Percentiles rank a stretch among this genome's conserved stretches.
Conservation (phyloP, 1,140 invertebrate species). For the Rhopalosiphum maidis region DNA sequence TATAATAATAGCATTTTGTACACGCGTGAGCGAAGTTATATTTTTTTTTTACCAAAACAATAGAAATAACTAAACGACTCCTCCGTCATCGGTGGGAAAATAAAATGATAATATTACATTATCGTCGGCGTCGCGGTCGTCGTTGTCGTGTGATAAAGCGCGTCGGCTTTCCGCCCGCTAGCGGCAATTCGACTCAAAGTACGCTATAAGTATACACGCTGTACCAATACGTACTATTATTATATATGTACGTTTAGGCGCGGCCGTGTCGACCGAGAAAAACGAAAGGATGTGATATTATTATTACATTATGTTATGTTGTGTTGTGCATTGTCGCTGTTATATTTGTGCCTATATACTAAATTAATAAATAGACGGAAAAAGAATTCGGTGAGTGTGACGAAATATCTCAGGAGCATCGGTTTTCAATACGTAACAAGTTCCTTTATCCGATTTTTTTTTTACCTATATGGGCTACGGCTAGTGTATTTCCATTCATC, state of each 20-base stretch:
- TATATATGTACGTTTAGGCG: neutral
- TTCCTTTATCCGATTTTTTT: neutral
- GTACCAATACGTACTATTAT: neutral
- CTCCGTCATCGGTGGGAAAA: neutral
- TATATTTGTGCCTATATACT: neutral
- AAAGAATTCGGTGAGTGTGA: neutral
- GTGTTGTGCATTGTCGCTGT: neutral
- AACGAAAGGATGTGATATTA: conserved; percentile 22
- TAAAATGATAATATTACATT: neutral
- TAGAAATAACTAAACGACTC: neutral
- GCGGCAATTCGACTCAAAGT: neutral
- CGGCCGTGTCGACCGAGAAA: neutral
- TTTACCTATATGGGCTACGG: neutral
- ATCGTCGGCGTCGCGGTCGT: neutral
- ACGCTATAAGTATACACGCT: neutral
- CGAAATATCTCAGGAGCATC: conserved; percentile 45
- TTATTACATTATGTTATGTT: neutral
- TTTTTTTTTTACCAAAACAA: conserved; percentile 16
- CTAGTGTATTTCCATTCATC: conserved; percentile 2
- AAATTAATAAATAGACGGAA: neutral
- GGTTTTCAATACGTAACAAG: conserved; percentile 25
- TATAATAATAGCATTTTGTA: neutral
- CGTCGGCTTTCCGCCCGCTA: neutral
- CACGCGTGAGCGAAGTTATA: neutral
- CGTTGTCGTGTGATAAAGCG: neutral